Evolutionary conservation across 2,113 vertebrate genomes (phyloP), one percentile per base, ranked within the genome.

Genomic region (Hippopotamus amphibius): DNA sequence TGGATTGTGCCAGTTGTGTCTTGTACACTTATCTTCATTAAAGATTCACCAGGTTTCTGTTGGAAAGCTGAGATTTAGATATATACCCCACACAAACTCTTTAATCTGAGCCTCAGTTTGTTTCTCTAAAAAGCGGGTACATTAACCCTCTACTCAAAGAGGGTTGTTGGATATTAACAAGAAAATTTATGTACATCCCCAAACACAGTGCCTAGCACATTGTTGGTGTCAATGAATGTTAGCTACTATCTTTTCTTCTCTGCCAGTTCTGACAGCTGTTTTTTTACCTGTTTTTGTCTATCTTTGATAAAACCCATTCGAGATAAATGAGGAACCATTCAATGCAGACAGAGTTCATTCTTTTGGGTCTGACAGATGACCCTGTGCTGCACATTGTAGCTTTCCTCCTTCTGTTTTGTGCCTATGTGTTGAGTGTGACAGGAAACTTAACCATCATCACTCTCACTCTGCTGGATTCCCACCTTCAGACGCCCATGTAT

Each of bases 341-440:
- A 37, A 33, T 86, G 0, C 53, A 68, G 53, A 55, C 9, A 37
- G 13, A 2, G 9, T 96, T 97, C 15, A 19, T 96, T 63, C 96
- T 97, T 9, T 48, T 93, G 79, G 92, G 95, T 83, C 81, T 97
- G 21, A 91, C 88, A 22, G 82, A 91, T 19, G 41, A 55, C 1
- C 88, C 66, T 1, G 15, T 46, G 5, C 17, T 26, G 0, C 80
- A 83, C 71, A 8, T 28, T 19, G 69, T 88, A 77, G 89, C 97
- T 33, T 98, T 97, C 30, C 66, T 61, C 65, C 86, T 91, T 41
- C 93, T 98, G 10, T 90, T 96, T 11, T 33, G 95, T 33, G 95
- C 81, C 46, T 97, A 97, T 4, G 2, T 96, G 0, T 0, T 97
- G 46, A 93, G 89, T 83, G n/a, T 97, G 48, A 88, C 0, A 1